A percentile compares a stretch with the other conserved stretches of the same genome.
Evolutionary conservation across 2,797 vertebrate genomes (phyloP).

Genomic region (Esox masquinongy): DNA sequence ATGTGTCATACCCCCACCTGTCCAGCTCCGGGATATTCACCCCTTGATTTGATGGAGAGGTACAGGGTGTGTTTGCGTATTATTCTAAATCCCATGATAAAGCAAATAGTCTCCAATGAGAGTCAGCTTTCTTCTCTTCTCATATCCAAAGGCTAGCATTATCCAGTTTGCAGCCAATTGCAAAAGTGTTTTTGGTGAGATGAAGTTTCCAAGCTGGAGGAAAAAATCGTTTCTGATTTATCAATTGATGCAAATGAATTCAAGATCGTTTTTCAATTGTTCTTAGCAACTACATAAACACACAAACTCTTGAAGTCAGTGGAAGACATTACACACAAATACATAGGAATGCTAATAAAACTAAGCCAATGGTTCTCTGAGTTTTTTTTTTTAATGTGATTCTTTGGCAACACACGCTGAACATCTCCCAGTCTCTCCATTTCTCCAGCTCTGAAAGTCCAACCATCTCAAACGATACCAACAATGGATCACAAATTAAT

Average conservation of each 20-base stretch:
- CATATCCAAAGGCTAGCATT: not conserved
- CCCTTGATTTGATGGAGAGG: constrained; percentile 36
- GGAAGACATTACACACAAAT: not conserved
- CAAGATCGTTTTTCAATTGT: not conserved
- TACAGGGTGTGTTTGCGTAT: constrained; percentile 16
- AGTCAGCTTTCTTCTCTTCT: constrained; percentile 37
- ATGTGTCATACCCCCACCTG: constrained; percentile 18
- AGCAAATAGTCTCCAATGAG: constrained; percentile 18
- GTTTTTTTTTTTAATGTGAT: not conserved
- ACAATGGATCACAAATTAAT: too few relatives aligned
- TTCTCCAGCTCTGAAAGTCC: not conserved
- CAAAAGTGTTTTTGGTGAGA: not conserved
- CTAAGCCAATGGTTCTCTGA: not conserved
- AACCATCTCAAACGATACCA: not conserved
- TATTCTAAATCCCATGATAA: constrained; percentile 25
- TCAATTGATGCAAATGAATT: not conserved
- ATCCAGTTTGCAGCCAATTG: not conserved
- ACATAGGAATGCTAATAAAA: not conserved
- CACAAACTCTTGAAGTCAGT: not conserved
- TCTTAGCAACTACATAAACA: not conserved
- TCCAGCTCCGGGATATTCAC: constrained; percentile 41
- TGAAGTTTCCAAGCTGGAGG: not conserved
- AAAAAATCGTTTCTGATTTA: not conserved
- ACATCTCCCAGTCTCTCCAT: not conserved
- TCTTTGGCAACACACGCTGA: not conserved